These are phyloP conservation scores for Benthochromis sp. DNA, from an alignment of 2,113 vertebrate species.

Conservation along the genomic window DNA sequence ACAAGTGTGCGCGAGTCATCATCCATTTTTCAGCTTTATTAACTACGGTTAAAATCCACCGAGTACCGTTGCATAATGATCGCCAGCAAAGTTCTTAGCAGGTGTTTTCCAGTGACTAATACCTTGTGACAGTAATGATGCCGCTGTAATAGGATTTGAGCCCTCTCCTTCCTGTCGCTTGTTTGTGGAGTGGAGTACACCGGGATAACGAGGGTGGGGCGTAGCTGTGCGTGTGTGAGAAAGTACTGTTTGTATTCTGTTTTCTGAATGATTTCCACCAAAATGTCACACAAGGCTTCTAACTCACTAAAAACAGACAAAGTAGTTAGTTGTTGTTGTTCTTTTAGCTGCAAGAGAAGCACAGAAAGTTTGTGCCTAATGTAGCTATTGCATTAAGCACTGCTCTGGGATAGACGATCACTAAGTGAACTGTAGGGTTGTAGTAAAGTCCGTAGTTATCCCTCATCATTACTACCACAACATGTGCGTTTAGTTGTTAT, in stretches of 20 bases:
- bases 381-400: neutral
- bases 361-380: neutral
- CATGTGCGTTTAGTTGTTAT: neutral
- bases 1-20: neutral
- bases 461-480: neutral
- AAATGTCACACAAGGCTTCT: neutral
- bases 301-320: neutral
- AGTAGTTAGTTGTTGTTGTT: neutral
- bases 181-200: constrained; percentile 19
- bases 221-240: neutral
- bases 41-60: neutral
- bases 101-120: constrained; percentile 58
- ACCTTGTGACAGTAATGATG: constrained; percentile 68
- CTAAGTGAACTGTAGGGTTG: neutral
- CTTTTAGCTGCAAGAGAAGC: neutral
- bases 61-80: neutral
- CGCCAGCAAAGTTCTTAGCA: neutral
- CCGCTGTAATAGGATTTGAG: constrained; percentile 70
- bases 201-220: constrained; percentile 8
- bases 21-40: neutral
- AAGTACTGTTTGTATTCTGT: neutral
- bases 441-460: neutral
- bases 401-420: neutral
- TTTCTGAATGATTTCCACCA: neutral
- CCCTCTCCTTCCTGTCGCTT: constrained; percentile 44